Base-by-base conservation (phyloP, 2,888 invertebrate species). In the Strigamia maritima region DNA sequence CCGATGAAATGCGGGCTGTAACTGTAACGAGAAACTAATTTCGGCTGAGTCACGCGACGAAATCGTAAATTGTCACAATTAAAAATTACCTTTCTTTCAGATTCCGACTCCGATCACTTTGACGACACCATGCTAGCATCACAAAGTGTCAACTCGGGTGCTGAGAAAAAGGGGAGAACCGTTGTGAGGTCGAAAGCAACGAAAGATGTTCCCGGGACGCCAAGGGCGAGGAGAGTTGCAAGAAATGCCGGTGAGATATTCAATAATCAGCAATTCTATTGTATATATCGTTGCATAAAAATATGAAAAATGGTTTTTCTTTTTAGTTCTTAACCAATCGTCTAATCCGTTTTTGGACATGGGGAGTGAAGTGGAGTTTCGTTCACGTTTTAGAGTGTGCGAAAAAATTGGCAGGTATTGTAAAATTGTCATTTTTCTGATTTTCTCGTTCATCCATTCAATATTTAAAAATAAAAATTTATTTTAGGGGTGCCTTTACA, bases 401-500 rank as follows among this genome's bases (percentile, higher is more conserved):
- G 77, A 77, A 26, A 77, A 77, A 60, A 77, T 77, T 77, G 77
- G 77, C n/a, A 77, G 77, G 77, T 77, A 60, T n/a, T 12, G 19
- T 35, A 35, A 8, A 12, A 2, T 2, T 3, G 24, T 44, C 14
- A 7, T 19, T 40, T 76, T 35, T 4, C 2, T 38, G 8, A 10
- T 1, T n/a, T 38, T 8, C n/a, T 76, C 12, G 44, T n/a, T 0
- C 35, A 10, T 40, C 40, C 12, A 76, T n/a, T 0, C 35, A 10
- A 35, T 35, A 8, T 35, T 35, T 35, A 35, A 35, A 35, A 35
- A 35, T 35, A 35, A 35, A 35, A 35, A 35, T 8, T 38, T 44
- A 35, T 60, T 77, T 65, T 70, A 78, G 78, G 35, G 78, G 78
- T n/a, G 78, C 78, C 12, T 78, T 78, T 40, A 78, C 78, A 78